Evolutionary conservation across 30 jellyfish, hydroid and myxozoan genomes (phyloP), one percentile per base, ranked within the genome.

Genomic region (Pseudorhiza aurosa): DNA sequence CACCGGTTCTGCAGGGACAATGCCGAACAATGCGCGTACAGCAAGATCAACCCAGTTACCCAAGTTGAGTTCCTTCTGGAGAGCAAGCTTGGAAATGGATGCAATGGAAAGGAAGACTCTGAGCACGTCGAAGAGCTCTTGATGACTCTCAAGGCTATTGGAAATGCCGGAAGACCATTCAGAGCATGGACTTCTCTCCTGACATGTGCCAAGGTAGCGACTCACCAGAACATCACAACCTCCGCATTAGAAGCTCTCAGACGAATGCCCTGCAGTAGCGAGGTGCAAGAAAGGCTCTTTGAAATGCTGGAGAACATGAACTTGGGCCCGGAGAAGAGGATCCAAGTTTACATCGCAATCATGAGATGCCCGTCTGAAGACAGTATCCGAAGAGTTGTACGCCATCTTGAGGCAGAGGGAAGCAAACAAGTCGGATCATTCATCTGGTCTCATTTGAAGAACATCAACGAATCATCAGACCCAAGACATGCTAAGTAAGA

Each of bases 241-340:
- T 94, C 99, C 14, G 99, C 97, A 4, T 82, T 94, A 40, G 97
- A 94, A 39, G 99, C 99, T 2, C 77, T 94, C 67, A 73, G 96
- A 28, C 85, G 95, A 10, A 87, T 94, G 99, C 99, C 99, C 18
- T 94, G 99, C 93, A 86, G 67, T 43, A 94, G 74, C 26, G 69
- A 40, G 50, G 58, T 82, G 55, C 76, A 67, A 24, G 45, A 9
- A 6, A 39, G 77, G 18, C 95, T 84, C 12, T 85, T 57, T 49
- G 88, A 71, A 15, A 58, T 84, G 77, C 79, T 57, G 12, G 88
- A 72, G 39, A 67, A 83, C 65, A 31, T 65, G 14, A 65, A 65
- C 82, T 24, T 73, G 76, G 96, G 83, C 75, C 94, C 99, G 17
- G 97, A 94, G 68, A 87, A 60, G 60, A 72, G 99, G 43, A 94